Conservation (phyloP, 1,140 invertebrate genomes). For the Mactra quadrangularis region DNA sequence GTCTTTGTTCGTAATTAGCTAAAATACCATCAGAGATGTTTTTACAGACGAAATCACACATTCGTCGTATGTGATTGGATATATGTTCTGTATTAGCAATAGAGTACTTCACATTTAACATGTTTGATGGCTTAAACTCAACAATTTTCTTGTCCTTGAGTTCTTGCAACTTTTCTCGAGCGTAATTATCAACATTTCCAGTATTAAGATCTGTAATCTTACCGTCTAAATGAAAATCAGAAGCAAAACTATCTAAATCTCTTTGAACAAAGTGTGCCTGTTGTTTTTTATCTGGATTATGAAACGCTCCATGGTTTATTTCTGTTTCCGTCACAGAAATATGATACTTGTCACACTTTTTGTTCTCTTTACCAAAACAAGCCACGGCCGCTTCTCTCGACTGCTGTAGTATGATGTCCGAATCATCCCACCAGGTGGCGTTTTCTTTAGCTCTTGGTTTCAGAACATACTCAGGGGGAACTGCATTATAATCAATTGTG, state of each 20-base stretch:
- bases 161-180: conserved; percentile 7
- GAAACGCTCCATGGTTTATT: conserved; percentile 47
- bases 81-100: background rate
- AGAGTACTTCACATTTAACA: conserved; percentile 22
- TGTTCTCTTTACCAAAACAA: conserved; percentile 8
- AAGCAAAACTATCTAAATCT: conserved; percentile 13
- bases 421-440: conserved; percentile 42
- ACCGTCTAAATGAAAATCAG: conserved; percentile 49
- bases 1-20: conserved; percentile 53
- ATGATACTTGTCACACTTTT: conserved; percentile 40
- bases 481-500: conserved; percentile 36
- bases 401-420: conserved; percentile 19
- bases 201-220: conserved; percentile 32
- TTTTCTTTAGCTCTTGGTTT: conserved; percentile 27
- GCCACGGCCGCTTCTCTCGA: conserved; percentile 27
- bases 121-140: background rate
- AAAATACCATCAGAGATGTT: conserved; percentile 35
- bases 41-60: conserved; percentile 49
- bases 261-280: conserved; percentile 32
- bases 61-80: background rate
- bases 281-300: background rate
- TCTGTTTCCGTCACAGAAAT: conserved; percentile 57
- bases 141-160: conserved; percentile 29
- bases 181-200: conserved; percentile 44
- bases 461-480: conserved; percentile 41